Evolutionary conservation across 2,888 invertebrate genomes (phyloP).

Genomic region (Diadegma fenestrale): DNA sequence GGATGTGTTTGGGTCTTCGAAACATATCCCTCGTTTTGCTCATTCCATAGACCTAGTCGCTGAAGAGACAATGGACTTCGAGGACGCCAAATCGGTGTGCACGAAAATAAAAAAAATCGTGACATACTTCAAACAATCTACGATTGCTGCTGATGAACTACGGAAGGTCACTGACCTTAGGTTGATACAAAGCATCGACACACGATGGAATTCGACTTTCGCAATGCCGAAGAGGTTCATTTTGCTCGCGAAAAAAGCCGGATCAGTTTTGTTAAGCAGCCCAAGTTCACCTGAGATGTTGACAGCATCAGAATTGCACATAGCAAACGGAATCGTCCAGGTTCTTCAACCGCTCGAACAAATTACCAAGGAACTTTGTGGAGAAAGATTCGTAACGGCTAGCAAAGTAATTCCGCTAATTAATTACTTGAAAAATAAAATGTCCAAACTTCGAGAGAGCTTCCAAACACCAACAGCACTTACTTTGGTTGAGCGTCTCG

Average conservation of each 20-base stretch:
- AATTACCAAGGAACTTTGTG: slow-evolving; percentile 55
- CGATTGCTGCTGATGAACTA: slow-evolving; percentile 60
- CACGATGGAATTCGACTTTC: slow-evolving; percentile 71
- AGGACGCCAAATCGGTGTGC: background rate
- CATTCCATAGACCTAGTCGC: slow-evolving; percentile 48
- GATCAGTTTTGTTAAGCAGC: slow-evolving; percentile 59
- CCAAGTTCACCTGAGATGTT: slow-evolving; percentile 67
- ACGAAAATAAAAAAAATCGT: slow-evolving; percentile 60
- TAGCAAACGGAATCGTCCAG: slow-evolving; percentile 44
- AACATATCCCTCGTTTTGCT: slow-evolving; percentile 52
- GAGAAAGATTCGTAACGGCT: slow-evolving; percentile 42
- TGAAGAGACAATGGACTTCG: slow-evolving; percentile 12
- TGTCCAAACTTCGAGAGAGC: background rate
- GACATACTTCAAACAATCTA: slow-evolving; percentile 62
- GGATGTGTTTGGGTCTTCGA: slow-evolving; percentile 50
- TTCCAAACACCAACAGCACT: slow-evolving; percentile 2
- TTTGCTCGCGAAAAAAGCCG: slow-evolving; percentile 40
- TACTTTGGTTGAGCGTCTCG: background rate
- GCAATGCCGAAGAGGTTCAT: slow-evolving; percentile 66
- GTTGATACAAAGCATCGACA: slow-evolving; percentile 63
- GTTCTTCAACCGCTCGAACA: slow-evolving; percentile 58
- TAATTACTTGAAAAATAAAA: slow-evolving; percentile 34
- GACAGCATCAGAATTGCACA: slow-evolving; percentile 46
- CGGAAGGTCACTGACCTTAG: slow-evolving; percentile 40
- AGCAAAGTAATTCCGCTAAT: slow-evolving; percentile 58